Base-by-base conservation (phyloP, 2,888 invertebrate genomes). In the Ennomos fuscantarius region DNA sequence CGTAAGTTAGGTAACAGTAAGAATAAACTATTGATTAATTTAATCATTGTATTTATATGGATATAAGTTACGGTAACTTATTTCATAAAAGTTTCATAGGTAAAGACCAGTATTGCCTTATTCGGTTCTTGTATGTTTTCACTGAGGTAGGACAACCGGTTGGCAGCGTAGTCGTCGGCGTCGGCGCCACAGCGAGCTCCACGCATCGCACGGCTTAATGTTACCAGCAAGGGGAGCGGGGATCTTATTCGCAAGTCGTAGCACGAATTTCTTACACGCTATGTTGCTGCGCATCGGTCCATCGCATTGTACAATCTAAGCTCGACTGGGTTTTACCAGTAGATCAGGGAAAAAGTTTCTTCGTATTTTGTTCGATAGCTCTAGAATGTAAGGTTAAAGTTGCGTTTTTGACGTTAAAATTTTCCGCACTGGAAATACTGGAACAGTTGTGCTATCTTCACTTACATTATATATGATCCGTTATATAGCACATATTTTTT, bases 71-170 rank as follows among this genome's bases (percentile, higher is more conserved):
- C n/a, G 2, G 10, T 11, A 36, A 11, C 2, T 36, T 6, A 10
- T 8, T 36, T 36, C 36, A 10, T 36, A 37, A 37, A 15, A 0
- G n/a, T n/a, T n/a, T 31, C 31, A 10, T 6, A 31, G 31, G 11
- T 32, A 43, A 43, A 33, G 24, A 31, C 12, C 12, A n/a, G n/a
- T 55, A 50, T 61, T 64, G 64, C 54, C 60, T 60, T 62, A 64
- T 61, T 66, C 59, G 55, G 62, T 65, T 54, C 55, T 55, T 51
- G 50, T 43, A 45, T 56, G 65, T 65, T 72, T 71, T 67, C 62
- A 62, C 65, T 63, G 56, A 54, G 62, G 63, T 50, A 47, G 49
- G 39, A 43, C 60, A 63, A 69, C 71, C 68, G 68, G 70, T 69
- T 61, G 53, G 15, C 37, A 35, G 39, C 11, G 24, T 24, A 24